Conservation (phyloP, 2,888 invertebrate species). For the Stramonita haemastoma region DNA sequence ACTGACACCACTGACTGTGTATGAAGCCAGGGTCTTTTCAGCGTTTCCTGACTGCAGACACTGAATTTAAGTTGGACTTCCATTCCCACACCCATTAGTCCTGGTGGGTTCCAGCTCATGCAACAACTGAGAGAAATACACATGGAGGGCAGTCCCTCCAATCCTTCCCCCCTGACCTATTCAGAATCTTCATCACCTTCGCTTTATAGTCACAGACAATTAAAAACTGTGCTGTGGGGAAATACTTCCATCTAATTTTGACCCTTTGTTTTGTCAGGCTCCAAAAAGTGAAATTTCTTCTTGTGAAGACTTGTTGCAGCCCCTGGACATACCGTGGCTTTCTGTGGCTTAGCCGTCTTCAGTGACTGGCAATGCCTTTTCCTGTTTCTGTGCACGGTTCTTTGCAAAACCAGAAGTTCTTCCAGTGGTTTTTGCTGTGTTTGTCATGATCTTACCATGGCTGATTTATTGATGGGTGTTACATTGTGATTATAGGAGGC, state of each 20-base stretch:
- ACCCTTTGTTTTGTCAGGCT: background rate
- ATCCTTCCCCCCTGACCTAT: background rate
- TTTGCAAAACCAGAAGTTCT: background rate
- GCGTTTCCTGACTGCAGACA: background rate
- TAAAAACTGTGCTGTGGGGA: background rate
- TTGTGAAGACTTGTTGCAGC: background rate
- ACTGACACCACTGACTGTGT: background rate
- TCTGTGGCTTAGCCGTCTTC: background rate
- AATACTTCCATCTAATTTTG: background rate
- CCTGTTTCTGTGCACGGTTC: background rate
- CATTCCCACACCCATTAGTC: background rate
- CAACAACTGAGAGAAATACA: background rate
- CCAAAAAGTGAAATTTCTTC: background rate
- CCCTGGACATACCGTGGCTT: background rate
- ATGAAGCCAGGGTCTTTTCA: background rate
- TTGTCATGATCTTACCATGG: constrained; percentile 45
- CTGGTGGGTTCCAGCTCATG: background rate
- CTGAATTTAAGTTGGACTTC: background rate
- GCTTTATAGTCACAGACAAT: background rate
- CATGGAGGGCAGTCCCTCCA: background rate
- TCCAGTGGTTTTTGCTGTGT: constrained; percentile 27
- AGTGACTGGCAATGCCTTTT: background rate
- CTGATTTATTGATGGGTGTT: constrained; percentile 58
- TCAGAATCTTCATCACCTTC: background rate
- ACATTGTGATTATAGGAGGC: constrained; percentile 55